Base-by-base conservation (phyloP, 2,888 invertebrate species). In the Conistra vaccinii region DNA sequence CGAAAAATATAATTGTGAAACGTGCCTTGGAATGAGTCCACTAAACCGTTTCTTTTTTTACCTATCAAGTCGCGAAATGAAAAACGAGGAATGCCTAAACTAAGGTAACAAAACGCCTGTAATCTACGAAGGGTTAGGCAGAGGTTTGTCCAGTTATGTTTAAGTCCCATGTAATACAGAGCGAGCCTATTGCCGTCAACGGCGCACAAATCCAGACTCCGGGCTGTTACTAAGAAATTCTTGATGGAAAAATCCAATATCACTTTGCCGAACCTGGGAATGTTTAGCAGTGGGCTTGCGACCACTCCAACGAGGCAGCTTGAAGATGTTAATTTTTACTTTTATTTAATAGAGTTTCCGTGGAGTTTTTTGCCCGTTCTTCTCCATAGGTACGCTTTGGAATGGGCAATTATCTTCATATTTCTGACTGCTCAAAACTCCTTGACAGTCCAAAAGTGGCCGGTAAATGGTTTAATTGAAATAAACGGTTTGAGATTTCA, bases 11-110 rank as follows among this genome's bases (percentile, higher is more conserved):
- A 84, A 81, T 84, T 79, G 68, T 53, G 53, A 70, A 61, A 81
- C 80, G 84, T 81, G 81, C 10, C 61, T 84, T 81, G 81, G 81
- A 80, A 55, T 23, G 51, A 29, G 29, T 84, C 81, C 84, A 84
- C 80, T 57, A 57, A 70, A 75, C 26, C 72, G 65, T 65, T 69
- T 58, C 78, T 35, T 55, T 80, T 73, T n/a, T 67, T 60, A 72
- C 62, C 67, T 72, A 77, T 48, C 66, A 77, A 73, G 79, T 65
- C n/a, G 9, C 10, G 10, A 35, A 58, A 68, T 23, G 20, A 26
- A 58, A 69, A 68, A 72, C 55, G 62, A 73, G 32, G 68, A 32
- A 26, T 14, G 53, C 35, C 3, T 17, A 48, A 48, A 39, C 12
- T 17, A 3, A 45, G 45, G 45, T 29, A 66, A 68, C 39, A 66